phyloP scores from a whole-genome alignment of 2,113 vertebrate species.

The Rousettus leschenaultii region DNA sequence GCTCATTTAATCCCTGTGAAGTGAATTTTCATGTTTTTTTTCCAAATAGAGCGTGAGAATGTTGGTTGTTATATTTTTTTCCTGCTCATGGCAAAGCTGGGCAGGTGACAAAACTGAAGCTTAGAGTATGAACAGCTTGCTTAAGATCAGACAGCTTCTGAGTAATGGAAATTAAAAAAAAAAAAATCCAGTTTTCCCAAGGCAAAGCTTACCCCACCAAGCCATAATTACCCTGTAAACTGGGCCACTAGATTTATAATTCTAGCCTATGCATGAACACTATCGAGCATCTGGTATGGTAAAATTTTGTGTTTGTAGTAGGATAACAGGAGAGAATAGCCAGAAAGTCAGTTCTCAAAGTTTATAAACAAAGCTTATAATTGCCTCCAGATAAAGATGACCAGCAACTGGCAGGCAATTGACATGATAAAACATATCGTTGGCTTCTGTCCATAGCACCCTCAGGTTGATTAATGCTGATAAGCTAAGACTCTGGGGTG shows the following conservation, averaged over 20 bases:
- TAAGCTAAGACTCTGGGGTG: not conserved
- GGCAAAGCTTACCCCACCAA: not conserved
- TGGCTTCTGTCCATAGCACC: not conserved
- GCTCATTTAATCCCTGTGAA: not conserved
- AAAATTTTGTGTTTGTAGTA: not conserved
- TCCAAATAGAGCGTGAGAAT: not conserved
- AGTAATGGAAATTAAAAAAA: not conserved
- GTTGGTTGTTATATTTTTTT: not conserved
- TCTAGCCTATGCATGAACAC: not conserved
- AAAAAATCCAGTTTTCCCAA: not conserved
- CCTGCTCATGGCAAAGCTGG: not conserved
- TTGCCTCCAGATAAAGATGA: not conserved
- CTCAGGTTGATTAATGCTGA: not conserved
- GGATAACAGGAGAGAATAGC: not conserved
- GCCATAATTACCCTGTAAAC: not conserved
- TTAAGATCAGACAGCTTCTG: not conserved
- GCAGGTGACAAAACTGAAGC: not conserved
- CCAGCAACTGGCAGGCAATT: not conserved
- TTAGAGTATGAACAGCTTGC: not conserved
- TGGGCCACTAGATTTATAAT: not conserved
- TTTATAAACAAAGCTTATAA: not conserved
- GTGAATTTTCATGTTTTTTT: constrained; percentile 5
- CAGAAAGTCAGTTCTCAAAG: not conserved
- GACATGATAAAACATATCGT: not conserved
- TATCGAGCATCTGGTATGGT: not conserved